Base-by-base conservation (phyloP, 2,888 invertebrate genomes). In the Lepidonotus clava region DNA sequence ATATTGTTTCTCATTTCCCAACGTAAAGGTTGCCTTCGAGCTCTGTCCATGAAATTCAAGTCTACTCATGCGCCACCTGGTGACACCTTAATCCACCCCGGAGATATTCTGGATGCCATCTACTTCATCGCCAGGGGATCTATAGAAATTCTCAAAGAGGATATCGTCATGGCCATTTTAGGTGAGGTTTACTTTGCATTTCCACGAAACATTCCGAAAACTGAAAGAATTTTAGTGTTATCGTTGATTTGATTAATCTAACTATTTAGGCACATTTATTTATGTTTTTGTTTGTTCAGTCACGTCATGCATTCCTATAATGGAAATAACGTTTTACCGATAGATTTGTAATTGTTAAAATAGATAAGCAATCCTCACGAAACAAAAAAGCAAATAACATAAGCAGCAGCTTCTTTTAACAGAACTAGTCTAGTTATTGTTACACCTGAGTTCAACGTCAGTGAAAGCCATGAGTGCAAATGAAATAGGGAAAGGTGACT, bases 1-100 rank as follows among this genome's bases (percentile, higher is more conserved):
- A n/a, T n/a, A n/a, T n/a, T n/a, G n/a, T n/a, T n/a, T n/a, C n/a
- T n/a, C n/a, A n/a, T n/a, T n/a, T n/a, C n/a, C n/a, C n/a, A 2
- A 36, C 53, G 87, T 89, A 36, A 90, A 94, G 94, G 94, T 66
- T 94, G 94, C 88, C 87, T 94, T 40, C 91, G 94, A 87, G 92
- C 93, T 40, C 90, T 94, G 87, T 93, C 94, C 40, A 90, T 93
- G 89, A 94, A 93, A 90, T 94, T 94, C 87, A 93, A 92, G 88
- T 92, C 94, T 14, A 94, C 94, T 14, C 94, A 94, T 89, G 94
- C 94, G 85, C 94, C 94, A 0, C 94, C 94, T 38, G 94, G 94
- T 0, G 94, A 94, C 89, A 94, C 94, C 0, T 88, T 94, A 41
- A 92, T 94, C 85, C 94, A 94, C 89, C 93, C 94, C 41, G 94